Base-by-base conservation (phyloP, 2,888 invertebrate genomes). In the Lampropteryx suffumata region DNA sequence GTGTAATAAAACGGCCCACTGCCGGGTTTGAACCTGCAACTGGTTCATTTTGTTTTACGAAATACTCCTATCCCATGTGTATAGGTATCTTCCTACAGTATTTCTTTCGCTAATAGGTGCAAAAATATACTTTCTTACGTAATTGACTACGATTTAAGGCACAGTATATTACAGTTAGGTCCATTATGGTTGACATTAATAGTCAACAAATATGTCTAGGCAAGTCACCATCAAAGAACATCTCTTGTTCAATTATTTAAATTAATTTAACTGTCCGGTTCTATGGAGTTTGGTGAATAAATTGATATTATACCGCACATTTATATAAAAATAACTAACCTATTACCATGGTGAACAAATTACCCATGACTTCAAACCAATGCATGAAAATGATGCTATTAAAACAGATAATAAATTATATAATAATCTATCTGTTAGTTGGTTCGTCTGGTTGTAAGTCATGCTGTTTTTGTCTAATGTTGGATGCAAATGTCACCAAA, bases 141-240 rank as follows among this genome's bases (percentile, higher is more conserved):
- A 40, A 43, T 8, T 28, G 43, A 9, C 40, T 40, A 48, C 11
- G 13, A 48, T 40, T 48, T 14, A 29, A 40, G 37, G 45, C 53
- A 24, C 29, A 53, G 32, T 57, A 49, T 55, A 41, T 53, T 41
- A 49, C 50, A 26, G 49, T 49, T 46, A 55, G 41, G 43, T 41
- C 40, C 30, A 43, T 10, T 53, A 48, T 55, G 39, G 33, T 39
- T 52, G 59, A 57, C 57, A 44, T 48, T 55, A 55, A 57, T 57
- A 10, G 43, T 26, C 36, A 35, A 50, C 30, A 50, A 55, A 49
- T 45, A 50, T 50, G 50, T 40, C 50, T 48, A 11, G 14, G 21
- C 30, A 28, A 26, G 24, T 24, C 42, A 26, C 21, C 24, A 33
- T 57, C 50, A 40, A 50, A 50, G 50, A 35, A 32, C 24, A n/a